These are phyloP conservation scores for Drosophila navojoa DNA, from an alignment of 1,140 invertebrate genomes.

Conservation along the genomic window DNA sequence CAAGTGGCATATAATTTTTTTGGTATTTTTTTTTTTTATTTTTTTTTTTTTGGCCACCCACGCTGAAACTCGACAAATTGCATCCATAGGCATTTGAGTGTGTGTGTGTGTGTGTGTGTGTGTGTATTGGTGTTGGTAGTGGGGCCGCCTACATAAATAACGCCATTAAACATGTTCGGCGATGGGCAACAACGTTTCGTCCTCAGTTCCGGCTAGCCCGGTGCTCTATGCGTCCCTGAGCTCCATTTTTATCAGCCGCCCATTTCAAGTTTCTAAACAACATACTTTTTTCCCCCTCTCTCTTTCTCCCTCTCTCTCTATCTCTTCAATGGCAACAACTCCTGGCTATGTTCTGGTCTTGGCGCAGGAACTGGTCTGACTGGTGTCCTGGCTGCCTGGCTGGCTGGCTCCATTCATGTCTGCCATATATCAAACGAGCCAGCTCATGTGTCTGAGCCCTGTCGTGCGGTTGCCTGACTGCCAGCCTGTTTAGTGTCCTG, in stretches of 20 bases:
- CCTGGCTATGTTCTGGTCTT: slow-evolving; percentile 11
- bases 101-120: not conserved
- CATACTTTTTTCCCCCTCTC: slow-evolving; percentile 21
- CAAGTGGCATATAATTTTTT: slow-evolving; percentile 74
- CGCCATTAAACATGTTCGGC: slow-evolving; percentile 79
- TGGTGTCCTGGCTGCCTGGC: slow-evolving; percentile 21
- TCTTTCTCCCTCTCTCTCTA: not conserved
- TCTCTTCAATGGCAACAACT: slow-evolving; percentile 13
- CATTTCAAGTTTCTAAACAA: slow-evolving; percentile 75
- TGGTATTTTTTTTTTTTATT: not conserved
- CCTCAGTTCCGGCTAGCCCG: not conserved
- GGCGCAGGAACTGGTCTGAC: slow-evolving; percentile 13
- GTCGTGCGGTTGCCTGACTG: slow-evolving; percentile 69
- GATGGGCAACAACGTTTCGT: slow-evolving; percentile 40
- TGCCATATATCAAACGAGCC: slow-evolving; percentile 73
- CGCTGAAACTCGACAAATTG: slow-evolving; percentile 62
- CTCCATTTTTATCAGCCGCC: slow-evolving; percentile 71
- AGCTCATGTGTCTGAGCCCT: slow-evolving; percentile 80
- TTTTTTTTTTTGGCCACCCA: slow-evolving; percentile 4
- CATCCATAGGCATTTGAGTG: slow-evolving; percentile 20
- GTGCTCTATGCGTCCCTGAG: slow-evolving; percentile 17
- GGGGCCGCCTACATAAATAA: slow-evolving; percentile 70
- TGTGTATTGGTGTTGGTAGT: not conserved
- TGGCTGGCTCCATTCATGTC: slow-evolving; percentile 51
- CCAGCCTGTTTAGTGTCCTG: slow-evolving; percentile 74